A percentile compares a stretch with the other conserved stretches of the same genome.
These are phyloP conservation scores for Balanococcus diminutus DNA, from an alignment of 2,888 invertebrate genomes.

Conservation along the genomic window DNA sequence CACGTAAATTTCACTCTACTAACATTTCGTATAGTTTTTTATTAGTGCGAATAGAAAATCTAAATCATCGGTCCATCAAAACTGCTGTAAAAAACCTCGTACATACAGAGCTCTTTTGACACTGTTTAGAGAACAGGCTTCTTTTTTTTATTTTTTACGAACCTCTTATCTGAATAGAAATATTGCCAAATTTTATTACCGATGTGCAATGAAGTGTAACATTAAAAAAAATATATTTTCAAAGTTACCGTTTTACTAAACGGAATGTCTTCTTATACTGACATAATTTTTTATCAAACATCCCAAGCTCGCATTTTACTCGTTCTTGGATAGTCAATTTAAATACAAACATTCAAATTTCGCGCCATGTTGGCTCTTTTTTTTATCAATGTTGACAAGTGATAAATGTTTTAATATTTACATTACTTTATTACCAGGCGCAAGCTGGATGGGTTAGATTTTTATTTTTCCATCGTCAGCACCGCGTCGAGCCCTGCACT, in stretches of 20 bases:
- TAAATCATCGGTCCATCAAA: slow-evolving; percentile 19
- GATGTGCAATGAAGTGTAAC: slow-evolving; percentile 29
- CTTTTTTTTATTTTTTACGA: background rate
- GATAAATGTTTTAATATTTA: slow-evolving; percentile 38
- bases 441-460: background rate
- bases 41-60: background rate
- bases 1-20: background rate
- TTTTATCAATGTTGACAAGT: background rate
- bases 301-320: background rate
- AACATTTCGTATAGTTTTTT: background rate
- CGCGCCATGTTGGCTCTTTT: slow-evolving; percentile 1
- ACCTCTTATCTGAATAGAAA: slow-evolving; percentile 28
- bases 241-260: background rate
- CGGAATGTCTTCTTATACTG: slow-evolving; percentile 10
- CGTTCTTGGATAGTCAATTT: background rate
- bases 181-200: slow-evolving; percentile 32
- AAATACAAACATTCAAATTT: slow-evolving; percentile 30
- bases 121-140: background rate
- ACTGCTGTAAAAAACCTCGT: background rate
- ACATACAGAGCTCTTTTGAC: background rate
- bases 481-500: background rate
- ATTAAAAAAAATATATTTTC: slow-evolving; percentile 16
- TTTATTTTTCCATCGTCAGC: background rate
- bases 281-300: slow-evolving; percentile 21
- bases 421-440: slow-evolving; percentile 6